Evolutionary conservation across 2,888 invertebrate genomes (phyloP), one percentile per base, ranked within the genome.

Genomic region (Chironomus tentans): DNA sequence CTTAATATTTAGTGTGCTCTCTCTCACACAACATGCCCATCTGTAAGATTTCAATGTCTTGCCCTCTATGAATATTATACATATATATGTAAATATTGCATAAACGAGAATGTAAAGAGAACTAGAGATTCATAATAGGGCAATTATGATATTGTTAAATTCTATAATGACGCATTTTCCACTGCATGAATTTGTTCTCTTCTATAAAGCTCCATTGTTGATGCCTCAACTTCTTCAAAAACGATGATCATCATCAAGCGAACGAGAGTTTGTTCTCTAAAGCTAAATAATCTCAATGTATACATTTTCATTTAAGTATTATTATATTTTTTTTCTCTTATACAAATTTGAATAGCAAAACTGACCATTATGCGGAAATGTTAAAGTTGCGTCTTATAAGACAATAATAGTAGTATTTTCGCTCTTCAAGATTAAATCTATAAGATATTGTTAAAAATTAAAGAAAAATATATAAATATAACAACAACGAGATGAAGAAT

Each of bases 131-230:
- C 62, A 73, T 74, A 74, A 68, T 74, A 68, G 68, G 74, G 38
- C 74, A 74, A 74, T 74, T 74, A 74, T 74, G 65, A 74, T 74
- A 62, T 62, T 72, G 15, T 56, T 56, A 56, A 56, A 65, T 65
- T 65, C 65, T 65, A 24, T 65, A 65, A 56, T 56, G 65, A 21
- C 65, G 15, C 62, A 21, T 65, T 65, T 65, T 38, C 38, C 38
- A 38, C 38, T 65, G 10, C 24, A 24, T 22, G 56, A 56, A 56
- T 56, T 56, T 38, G 38, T 10, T 38, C 38, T 38, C 38, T 38
- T 38, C n/a, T 7, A 56, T 56, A 18, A n/a, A 56, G 56, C 5
- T 56, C 56, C 18, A 15, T 56, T 56, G 56, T 56, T 56, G 18
- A 18, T 56, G 7, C 56, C 15, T 56, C 56, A 18, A 50, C 56